Evolutionary conservation across 2,113 vertebrate genomes (phyloP).

Genomic region (Vombatus ursinus): DNA sequence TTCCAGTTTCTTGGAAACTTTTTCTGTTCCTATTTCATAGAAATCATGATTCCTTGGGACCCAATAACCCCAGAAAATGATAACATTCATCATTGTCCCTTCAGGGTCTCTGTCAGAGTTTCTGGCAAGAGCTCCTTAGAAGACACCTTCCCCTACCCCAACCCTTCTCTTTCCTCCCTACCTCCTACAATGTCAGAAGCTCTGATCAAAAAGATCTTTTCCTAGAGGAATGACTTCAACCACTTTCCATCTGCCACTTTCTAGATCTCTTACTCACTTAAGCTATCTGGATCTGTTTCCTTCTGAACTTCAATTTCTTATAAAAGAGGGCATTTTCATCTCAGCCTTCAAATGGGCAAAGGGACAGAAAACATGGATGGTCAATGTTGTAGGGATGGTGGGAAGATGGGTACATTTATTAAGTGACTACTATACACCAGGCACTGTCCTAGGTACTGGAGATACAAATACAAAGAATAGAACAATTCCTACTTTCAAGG

Average conservation of each 20-base stretch:
- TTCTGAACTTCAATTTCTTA: not conserved
- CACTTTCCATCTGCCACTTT: not conserved
- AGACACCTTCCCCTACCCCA: not conserved
- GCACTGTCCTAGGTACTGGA: not conserved
- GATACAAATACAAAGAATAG: not conserved
- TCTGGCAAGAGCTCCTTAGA: not conserved
- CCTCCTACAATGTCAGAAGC: not conserved
- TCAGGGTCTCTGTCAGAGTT: not conserved
- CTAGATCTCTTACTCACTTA: not conserved
- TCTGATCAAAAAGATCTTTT: not conserved
- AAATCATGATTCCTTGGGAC: not conserved
- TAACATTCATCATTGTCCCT: not conserved
- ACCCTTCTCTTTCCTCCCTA: not conserved
- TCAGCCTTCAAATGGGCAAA: not conserved
- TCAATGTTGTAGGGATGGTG: not conserved
- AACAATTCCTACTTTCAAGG: not conserved
- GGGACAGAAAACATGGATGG: not conserved
- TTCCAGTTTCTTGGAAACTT: not conserved
- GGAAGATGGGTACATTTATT: not conserved
- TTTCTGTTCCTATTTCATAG: not conserved
- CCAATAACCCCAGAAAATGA: not conserved
- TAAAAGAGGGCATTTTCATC: not conserved
- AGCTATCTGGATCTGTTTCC: not conserved
- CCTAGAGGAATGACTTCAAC: not conserved
- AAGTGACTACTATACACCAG: not conserved